These are phyloP conservation scores for Sebastes paucispinis DNA, from an alignment of 2,797 vertebrate species.

Conservation along the genomic window DNA sequence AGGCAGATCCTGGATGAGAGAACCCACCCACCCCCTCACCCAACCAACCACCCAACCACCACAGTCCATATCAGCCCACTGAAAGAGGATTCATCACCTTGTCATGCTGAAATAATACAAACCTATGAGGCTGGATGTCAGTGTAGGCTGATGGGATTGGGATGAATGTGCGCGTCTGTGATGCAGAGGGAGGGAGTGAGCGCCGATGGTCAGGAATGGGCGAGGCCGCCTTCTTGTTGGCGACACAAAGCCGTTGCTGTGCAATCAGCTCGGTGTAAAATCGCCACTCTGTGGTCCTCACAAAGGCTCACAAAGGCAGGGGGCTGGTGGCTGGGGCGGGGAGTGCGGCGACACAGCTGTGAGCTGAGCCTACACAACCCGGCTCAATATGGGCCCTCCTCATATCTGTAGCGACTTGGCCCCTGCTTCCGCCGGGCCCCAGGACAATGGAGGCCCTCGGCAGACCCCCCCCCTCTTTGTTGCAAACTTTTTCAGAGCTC, in stretches of 20 bases:
- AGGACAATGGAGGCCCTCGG: slow-evolving; percentile 82
- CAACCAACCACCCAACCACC: slow-evolving; percentile 13
- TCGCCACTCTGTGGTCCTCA: slow-evolving; percentile 83
- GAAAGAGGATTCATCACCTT: slow-evolving; percentile 83
- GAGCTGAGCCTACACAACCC: slow-evolving; percentile 87
- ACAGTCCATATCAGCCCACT: slow-evolving; percentile 68
- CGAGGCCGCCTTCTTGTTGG: slow-evolving; percentile 71
- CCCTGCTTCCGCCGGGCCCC: slow-evolving; percentile 81
- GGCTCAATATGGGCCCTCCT: slow-evolving; percentile 90
- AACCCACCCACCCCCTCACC: background rate
- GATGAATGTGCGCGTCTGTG: slow-evolving; percentile 59
- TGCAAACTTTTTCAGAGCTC: slow-evolving; percentile 80
- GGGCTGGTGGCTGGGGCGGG: slow-evolving; percentile 90
- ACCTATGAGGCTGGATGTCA: slow-evolving; percentile 50
- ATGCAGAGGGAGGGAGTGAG: slow-evolving; percentile 52
- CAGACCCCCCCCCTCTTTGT: slow-evolving; percentile 84
- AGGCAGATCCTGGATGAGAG: slow-evolving; percentile 79
- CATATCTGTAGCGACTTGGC: slow-evolving; percentile 85
- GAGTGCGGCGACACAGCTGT: slow-evolving; percentile 89
- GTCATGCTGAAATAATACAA: slow-evolving; percentile 69
- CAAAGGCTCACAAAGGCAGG: slow-evolving; percentile 88
- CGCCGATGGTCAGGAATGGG: slow-evolving; percentile 68
- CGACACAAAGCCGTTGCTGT: slow-evolving; percentile 86
- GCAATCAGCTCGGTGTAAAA: slow-evolving; percentile 90
- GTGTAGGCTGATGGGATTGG: slow-evolving; percentile 52